A percentile compares a stretch with the other conserved stretches of the same genome.
Conservation (phyloP, 2,888 invertebrate species). For the Mactromeris polynyma region DNA sequence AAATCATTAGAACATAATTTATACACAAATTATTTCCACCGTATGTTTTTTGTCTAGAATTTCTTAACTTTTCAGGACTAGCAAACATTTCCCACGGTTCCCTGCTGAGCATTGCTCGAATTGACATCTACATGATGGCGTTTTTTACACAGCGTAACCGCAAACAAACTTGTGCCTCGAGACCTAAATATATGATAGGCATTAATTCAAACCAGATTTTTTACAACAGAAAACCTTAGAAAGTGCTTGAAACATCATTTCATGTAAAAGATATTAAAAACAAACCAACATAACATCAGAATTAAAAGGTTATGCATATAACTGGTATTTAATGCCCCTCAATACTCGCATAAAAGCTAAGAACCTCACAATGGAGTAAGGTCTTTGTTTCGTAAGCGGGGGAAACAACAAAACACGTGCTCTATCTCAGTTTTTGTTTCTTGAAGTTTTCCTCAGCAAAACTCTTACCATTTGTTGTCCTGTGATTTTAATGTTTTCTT, state of each 20-base stretch:
- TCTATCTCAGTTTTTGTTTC: not conserved
- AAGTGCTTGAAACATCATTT: slow-evolving; percentile 25
- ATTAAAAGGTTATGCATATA: not conserved
- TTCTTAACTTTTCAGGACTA: slow-evolving; percentile 22
- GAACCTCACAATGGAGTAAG: not conserved
- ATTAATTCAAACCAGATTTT: slow-evolving; percentile 49
- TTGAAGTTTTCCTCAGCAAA: not conserved
- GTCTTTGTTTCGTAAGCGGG: slow-evolving; percentile 2
- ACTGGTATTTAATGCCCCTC: not conserved
- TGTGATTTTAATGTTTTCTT: not conserved
- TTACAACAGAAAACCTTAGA: slow-evolving; percentile 6
- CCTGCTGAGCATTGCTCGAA: slow-evolving; percentile 32
- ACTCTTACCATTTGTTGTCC: slow-evolving; percentile 3
- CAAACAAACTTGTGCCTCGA: slow-evolving; percentile 24
- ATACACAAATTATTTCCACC: slow-evolving; percentile 20
- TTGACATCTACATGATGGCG: slow-evolving; percentile 40
- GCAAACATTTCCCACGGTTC: slow-evolving; percentile 35
- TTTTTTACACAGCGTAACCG: slow-evolving; percentile 33
- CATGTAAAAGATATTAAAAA: not conserved
- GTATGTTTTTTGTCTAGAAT: slow-evolving; percentile 45
- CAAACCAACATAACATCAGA: not conserved
- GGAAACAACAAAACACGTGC: slow-evolving; percentile 8
- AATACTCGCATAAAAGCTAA: not conserved
- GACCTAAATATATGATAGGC: slow-evolving; percentile 32
- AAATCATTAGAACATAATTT: slow-evolving; percentile 6